A percentile compares a stretch with the other conserved stretches of the same genome.
Conservation (phyloP, 1,140 invertebrate species). For the Bombus affinis region DNA sequence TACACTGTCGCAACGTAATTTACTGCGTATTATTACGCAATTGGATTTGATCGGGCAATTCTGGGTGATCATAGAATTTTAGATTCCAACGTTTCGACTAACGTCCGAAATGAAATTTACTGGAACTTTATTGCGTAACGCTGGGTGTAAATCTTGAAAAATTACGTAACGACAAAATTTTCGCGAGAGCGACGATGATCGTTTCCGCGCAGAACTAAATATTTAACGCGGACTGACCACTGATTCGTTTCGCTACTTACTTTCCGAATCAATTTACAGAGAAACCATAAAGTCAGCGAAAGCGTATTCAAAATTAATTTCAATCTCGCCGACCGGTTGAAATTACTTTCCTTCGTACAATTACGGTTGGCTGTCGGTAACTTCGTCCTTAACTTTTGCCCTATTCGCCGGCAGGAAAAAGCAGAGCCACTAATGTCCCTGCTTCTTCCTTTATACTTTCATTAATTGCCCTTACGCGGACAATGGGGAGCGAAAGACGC, state of each 20-base stretch:
- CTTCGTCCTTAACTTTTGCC: conserved; percentile 40
- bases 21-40: background rate
- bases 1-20: background rate
- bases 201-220: too few relatives aligned
- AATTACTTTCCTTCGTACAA: conserved; percentile 41
- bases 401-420: conserved; percentile 12
- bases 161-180: background rate
- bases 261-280: background rate
- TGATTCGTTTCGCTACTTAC: background rate
- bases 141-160: background rate
- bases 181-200: background rate
- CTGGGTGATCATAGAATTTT: background rate
- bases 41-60: background rate
- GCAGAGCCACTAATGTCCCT: conserved; percentile 30
- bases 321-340: conserved; percentile 1
- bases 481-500: background rate
- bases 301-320: conserved; percentile 30
- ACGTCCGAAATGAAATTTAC: too few relatives aligned
- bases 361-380: conserved; percentile 38
- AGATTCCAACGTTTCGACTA: background rate
- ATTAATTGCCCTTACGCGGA: conserved; percentile 47
- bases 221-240: background rate
- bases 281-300: conserved; percentile 3
- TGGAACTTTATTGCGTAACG: background rate
- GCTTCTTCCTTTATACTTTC: conserved; percentile 26